Evolutionary conservation across 1,140 invertebrate species (phyloP).

Genomic region (Apis florea): DNA sequence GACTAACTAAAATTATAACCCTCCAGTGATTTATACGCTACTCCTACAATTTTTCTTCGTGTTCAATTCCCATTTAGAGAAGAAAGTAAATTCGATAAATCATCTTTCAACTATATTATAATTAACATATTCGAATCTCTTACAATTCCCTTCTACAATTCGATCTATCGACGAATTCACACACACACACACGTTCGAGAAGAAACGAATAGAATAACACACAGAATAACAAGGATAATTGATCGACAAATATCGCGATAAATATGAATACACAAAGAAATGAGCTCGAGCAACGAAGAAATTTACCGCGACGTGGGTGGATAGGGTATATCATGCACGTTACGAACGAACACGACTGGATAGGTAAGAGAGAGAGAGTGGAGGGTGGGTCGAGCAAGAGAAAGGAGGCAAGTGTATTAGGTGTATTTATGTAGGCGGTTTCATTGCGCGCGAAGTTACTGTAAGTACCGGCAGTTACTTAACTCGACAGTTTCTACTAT

Average conservation of each 20-base stretch:
- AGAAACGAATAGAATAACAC: too few relatives aligned
- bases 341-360: slow-evolving; percentile 34
- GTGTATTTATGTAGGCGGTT: slow-evolving; percentile 77
- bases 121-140: too few relatives aligned
- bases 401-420: slow-evolving; percentile 69
- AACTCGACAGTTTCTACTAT: slow-evolving; percentile 76
- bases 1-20: background rate
- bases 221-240: background rate
- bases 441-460: slow-evolving; percentile 77
- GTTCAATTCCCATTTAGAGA: background rate
- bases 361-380: slow-evolving; percentile 11
- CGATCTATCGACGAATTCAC: too few relatives aligned
- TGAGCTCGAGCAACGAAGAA: slow-evolving; percentile 27
- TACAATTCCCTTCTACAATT: too few relatives aligned
- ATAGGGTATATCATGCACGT: slow-evolving; percentile 51
- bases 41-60: background rate
- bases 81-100: too few relatives aligned
- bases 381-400: slow-evolving; percentile 22
- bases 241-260: slow-evolving; percentile 17
- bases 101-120: too few relatives aligned
- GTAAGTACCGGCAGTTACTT: slow-evolving; percentile 77
- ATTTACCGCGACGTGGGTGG: slow-evolving; percentile 60
- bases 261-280: slow-evolving; percentile 39
- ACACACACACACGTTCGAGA: background rate
- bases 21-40: background rate